A percentile compares a stretch with the other conserved stretches of the same genome.
Conservation (phyloP, 2,888 invertebrate species). For the Brachypterus glaber region DNA sequence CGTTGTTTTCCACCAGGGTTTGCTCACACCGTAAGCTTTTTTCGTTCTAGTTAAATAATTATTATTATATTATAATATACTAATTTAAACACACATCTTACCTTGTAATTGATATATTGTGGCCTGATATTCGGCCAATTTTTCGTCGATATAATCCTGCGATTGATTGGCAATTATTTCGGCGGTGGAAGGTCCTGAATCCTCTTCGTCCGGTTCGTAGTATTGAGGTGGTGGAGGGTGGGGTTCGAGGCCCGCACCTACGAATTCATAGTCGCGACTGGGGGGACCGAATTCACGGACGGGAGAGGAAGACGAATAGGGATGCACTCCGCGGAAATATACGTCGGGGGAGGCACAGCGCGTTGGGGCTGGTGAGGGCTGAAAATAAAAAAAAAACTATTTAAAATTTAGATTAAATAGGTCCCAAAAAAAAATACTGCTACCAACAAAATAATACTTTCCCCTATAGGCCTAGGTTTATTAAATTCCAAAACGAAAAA, state of each 20-base stretch:
- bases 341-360: conserved; percentile 43
- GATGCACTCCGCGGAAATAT: conserved; percentile 31
- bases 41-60: too few relatives aligned
- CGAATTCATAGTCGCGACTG: conserved; percentile 56
- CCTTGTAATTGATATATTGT: conserved; percentile 86
- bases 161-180: conserved; percentile 90
- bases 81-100: conserved; percentile 41
- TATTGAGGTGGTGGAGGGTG: conserved; percentile 41
- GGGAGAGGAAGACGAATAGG: conserved; percentile 26
- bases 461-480: too few relatives aligned
- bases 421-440: too few relatives aligned
- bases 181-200: conserved; percentile 76
- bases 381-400: conserved; percentile 20
- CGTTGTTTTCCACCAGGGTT: too few relatives aligned
- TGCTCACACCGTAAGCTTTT: too few relatives aligned
- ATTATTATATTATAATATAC: too few relatives aligned
- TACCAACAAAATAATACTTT: too few relatives aligned
- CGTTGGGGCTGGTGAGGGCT: conserved; percentile 44
- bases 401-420: too few relatives aligned
- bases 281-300: conserved; percentile 39
- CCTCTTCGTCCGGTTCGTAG: conserved; percentile 53
- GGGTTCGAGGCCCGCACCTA: conserved; percentile 70
- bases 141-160: conserved; percentile 90
- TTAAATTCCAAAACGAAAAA: too few relatives aligned
- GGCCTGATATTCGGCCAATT: conserved; percentile 85